These are phyloP conservation scores for Pelodiscus sinensis DNA, from an alignment of 2,113 vertebrate genomes.

Conservation along the genomic window DNA sequence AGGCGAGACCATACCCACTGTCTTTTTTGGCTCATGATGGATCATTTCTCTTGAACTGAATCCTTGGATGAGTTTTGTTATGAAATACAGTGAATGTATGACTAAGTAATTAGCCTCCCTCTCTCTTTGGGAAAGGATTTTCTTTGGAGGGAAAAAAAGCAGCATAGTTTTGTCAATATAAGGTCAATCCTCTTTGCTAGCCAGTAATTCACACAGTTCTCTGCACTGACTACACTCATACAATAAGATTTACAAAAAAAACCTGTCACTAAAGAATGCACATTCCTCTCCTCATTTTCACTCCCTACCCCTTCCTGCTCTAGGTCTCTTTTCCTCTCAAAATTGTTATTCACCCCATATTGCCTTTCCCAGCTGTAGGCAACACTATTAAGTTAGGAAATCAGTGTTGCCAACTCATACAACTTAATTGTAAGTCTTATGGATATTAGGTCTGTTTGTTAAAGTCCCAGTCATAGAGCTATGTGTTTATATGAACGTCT, in stretches of 20 bases:
- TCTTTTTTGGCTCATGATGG: conserved; percentile 9
- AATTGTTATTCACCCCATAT: not conserved
- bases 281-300: conserved; percentile 21
- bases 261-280: not conserved
- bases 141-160: not conserved
- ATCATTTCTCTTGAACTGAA: conserved; percentile 46
- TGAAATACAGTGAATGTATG: conserved; percentile 49
- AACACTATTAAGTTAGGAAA: conserved; percentile 29
- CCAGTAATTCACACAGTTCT: conserved; percentile 44
- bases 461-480: not conserved
- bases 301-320: conserved; percentile 7
- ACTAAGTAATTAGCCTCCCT: conserved; percentile 59
- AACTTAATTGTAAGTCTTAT: not conserved
- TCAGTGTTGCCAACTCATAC: not conserved
- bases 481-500: conserved; percentile 32
- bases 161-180: conserved; percentile 2
- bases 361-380: not conserved
- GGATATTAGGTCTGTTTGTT: not conserved
- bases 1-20: not conserved
- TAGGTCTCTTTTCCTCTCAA: conserved; percentile 41
- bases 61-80: conserved; percentile 39
- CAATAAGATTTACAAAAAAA: not conserved
- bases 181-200: conserved; percentile 34
- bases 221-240: not conserved
- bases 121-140: conserved; percentile 47